Conservation (phyloP, 2,888 invertebrate genomes). For the Hyposoter dolosus region DNA sequence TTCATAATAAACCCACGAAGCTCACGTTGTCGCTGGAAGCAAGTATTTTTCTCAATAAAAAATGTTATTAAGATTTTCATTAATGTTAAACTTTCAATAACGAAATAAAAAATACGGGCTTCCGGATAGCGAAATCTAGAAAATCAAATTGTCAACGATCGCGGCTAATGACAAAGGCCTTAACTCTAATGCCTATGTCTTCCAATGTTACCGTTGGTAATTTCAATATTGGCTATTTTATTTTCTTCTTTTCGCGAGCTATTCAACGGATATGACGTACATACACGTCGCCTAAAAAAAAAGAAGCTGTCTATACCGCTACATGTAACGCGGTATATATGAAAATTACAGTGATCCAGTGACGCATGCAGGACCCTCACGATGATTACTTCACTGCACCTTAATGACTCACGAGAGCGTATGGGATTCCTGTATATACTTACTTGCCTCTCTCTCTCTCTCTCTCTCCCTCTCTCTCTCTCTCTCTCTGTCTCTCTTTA, state of each 20-base stretch:
- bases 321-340: conserved; percentile 29
- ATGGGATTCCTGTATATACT: conserved; percentile 39
- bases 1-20: no score
- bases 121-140: not conserved
- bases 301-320: conserved; percentile 47
- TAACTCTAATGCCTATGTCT: not conserved
- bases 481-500: conserved; percentile 28
- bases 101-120: not conserved
- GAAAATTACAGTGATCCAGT: conserved; percentile 67
- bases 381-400: conserved; percentile 64
- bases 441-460: not conserved
- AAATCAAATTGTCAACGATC: not conserved
- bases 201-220: not conserved
- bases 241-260: not conserved
- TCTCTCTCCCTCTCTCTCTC: not conserved
- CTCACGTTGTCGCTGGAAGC: no score
- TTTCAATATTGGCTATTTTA: not conserved
- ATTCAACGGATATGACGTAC: conserved; percentile 21
- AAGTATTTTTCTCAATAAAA: no score
- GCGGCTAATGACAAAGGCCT: not conserved
- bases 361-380: conserved; percentile 63
- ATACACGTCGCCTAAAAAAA: conserved; percentile 25
- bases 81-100: not conserved
- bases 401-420: conserved; percentile 64
- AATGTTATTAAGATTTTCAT: no score